phyloP scores from a whole-genome alignment of 2,113 vertebrate genomes.

The Larimichthys polyactis region DNA sequence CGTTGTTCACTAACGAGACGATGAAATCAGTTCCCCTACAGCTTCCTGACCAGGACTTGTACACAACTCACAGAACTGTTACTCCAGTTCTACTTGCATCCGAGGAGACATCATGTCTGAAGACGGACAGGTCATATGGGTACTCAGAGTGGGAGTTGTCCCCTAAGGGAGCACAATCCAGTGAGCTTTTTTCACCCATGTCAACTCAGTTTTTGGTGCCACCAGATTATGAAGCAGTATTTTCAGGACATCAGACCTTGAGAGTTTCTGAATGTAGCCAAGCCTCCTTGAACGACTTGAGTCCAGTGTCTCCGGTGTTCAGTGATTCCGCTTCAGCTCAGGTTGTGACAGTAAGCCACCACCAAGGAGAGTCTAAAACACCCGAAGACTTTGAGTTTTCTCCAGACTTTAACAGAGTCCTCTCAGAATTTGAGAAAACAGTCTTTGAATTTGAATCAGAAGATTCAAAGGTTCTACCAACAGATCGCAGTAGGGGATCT shows the following conservation, averaged over 20 bases:
- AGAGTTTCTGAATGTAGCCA: slow-evolving; percentile 54
- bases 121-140: not conserved
- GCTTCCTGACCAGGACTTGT: slow-evolving; percentile 50
- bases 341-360: slow-evolving; percentile 6
- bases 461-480: not conserved
- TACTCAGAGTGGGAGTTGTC: slow-evolving; percentile 24
- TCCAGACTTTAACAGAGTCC: slow-evolving; percentile 58
- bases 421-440: slow-evolving; percentile 67
- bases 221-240: slow-evolving; percentile 59
- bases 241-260: slow-evolving; percentile 57
- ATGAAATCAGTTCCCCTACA: slow-evolving; percentile 43
- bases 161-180: slow-evolving; percentile 11
- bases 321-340: slow-evolving; percentile 40
- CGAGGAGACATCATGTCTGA: not conserved
- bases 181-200: slow-evolving; percentile 58
- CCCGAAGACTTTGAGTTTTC: slow-evolving; percentile 51
- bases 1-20: slow-evolving; percentile 7
- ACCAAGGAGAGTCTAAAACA: not conserved
- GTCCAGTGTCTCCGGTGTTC: slow-evolving; percentile 55
- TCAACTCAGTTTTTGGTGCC: slow-evolving; percentile 61
- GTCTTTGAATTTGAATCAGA: slow-evolving; percentile 60
- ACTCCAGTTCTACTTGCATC: slow-evolving; percentile 61
- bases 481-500: not conserved
- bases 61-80: slow-evolving; percentile 74
- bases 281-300: slow-evolving; percentile 44